phyloP scores from a whole-genome alignment of 2,888 invertebrate species.

The Eurois occulta region DNA sequence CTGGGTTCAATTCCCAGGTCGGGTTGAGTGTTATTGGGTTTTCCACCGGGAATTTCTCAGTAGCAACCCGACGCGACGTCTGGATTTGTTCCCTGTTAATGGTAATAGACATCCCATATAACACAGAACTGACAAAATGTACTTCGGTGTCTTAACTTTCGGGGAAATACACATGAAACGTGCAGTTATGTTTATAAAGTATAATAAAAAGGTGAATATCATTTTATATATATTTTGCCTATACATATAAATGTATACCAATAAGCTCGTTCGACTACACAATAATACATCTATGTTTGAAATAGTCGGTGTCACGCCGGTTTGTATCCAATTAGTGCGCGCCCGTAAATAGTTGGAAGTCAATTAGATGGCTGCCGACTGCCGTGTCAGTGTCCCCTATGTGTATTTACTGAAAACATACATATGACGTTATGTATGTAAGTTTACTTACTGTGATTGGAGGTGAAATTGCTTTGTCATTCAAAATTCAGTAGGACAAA shows the following conservation, averaged over 20 bases:
- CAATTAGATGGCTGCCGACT: constrained; percentile 52
- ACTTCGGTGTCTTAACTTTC: neutral
- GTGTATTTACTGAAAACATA: constrained; percentile 45
- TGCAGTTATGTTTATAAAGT: neutral
- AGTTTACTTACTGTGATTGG: constrained; percentile 20
- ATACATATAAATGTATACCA: no score
- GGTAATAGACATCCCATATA: neutral
- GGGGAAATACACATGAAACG: no score
- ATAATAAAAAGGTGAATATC: neutral
- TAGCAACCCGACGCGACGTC: neutral
- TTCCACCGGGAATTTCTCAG: neutral
- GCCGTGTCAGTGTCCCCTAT: constrained; percentile 44
- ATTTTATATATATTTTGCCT: neutral
- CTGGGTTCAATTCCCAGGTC: neutral
- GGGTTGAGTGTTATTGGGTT: neutral
- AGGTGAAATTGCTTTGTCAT: constrained; percentile 16
- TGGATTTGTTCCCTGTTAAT: neutral
- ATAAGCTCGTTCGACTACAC: neutral
- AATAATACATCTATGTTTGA: constrained; percentile 9
- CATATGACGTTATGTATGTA: constrained; percentile 28
- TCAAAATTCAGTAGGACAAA: constrained; percentile 16
- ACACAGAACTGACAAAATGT: neutral
- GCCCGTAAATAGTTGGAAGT: constrained; percentile 58
- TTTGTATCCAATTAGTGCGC: constrained; percentile 63
- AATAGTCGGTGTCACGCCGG: constrained; percentile 41